A percentile compares a stretch with the other conserved stretches of the same genome.
Conservation (phyloP, 2,888 invertebrate genomes). For the Busseola fusca region DNA sequence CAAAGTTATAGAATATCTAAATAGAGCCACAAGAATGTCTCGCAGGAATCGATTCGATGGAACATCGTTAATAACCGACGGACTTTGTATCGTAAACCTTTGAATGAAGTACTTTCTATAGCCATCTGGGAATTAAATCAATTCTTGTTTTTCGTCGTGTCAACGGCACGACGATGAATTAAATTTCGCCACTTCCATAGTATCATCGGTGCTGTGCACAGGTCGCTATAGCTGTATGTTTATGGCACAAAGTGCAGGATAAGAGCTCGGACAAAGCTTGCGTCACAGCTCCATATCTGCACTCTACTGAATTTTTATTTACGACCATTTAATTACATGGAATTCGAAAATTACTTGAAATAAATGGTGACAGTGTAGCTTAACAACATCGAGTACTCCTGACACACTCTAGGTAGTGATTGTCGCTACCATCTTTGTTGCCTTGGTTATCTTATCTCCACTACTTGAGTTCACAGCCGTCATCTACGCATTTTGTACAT, state of each 20-base stretch:
- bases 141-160: not conserved
- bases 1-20: constrained; percentile 39
- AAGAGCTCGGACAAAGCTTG: not conserved
- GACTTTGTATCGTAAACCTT: constrained; percentile 29
- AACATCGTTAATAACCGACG: constrained; percentile 45
- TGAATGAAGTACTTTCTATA: constrained; percentile 7
- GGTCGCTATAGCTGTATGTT: not conserved
- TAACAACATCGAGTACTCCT: not conserved
- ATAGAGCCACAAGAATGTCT: constrained; percentile 40
- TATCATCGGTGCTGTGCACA: not conserved
- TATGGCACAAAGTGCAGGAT: not conserved
- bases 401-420: not conserved
- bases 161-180: not conserved
- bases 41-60: constrained; percentile 37
- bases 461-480: not conserved
- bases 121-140: constrained; percentile 2
- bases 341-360: not conserved
- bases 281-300: not conserved
- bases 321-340: not conserved
- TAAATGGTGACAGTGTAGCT: not conserved
- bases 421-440: not conserved
- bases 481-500: not conserved
- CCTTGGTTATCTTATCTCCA: not conserved
- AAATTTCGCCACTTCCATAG: not conserved
- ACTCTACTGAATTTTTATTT: constrained; percentile 1